Evolutionary conservation across 2,888 invertebrate species (phyloP).

Genomic region (Pyrrhia umbra): DNA sequence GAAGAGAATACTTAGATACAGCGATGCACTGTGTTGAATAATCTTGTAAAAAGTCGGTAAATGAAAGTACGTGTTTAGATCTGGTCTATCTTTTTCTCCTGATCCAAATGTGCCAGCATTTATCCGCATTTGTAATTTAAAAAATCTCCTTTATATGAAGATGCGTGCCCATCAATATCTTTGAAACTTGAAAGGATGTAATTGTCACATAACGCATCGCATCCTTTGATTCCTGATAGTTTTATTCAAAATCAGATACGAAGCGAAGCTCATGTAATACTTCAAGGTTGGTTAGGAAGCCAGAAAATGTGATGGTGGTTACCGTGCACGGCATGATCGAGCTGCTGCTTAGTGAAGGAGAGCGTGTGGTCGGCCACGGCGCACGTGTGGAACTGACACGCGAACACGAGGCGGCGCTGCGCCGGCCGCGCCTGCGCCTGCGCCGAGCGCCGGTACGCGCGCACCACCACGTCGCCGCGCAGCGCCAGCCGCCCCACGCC

Average conservation of each 20-base stretch:
- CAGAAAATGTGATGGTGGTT: constrained; percentile 62
- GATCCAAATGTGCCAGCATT: too few relatives aligned
- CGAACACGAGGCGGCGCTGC: constrained; percentile 94
- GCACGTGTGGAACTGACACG: constrained; percentile 98
- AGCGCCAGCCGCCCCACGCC: constrained; percentile 92
- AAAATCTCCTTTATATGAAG: too few relatives aligned
- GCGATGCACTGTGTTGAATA: background rate
- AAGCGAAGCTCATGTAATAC: background rate
- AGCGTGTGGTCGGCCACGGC: constrained; percentile 96
- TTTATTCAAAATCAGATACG: background rate
- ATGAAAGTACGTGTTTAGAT: too few relatives aligned
- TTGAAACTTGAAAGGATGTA: too few relatives aligned
- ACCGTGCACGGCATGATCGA: constrained; percentile 96
- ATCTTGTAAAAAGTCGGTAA: background rate
- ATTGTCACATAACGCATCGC: too few relatives aligned
- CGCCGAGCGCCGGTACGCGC: constrained; percentile 95
- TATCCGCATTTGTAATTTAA: too few relatives aligned
- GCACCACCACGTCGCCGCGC: constrained; percentile 97
- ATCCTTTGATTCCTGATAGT: background rate
- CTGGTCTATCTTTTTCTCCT: too few relatives aligned
- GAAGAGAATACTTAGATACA: too few relatives aligned
- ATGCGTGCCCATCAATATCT: too few relatives aligned
- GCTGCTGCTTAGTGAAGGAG: constrained; percentile 95
- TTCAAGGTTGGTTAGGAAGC: constrained; percentile 5
- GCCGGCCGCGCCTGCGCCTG: constrained; percentile 76